Base-by-base conservation (phyloP, 2,797 vertebrate species). In the Sternotherus odoratus region DNA sequence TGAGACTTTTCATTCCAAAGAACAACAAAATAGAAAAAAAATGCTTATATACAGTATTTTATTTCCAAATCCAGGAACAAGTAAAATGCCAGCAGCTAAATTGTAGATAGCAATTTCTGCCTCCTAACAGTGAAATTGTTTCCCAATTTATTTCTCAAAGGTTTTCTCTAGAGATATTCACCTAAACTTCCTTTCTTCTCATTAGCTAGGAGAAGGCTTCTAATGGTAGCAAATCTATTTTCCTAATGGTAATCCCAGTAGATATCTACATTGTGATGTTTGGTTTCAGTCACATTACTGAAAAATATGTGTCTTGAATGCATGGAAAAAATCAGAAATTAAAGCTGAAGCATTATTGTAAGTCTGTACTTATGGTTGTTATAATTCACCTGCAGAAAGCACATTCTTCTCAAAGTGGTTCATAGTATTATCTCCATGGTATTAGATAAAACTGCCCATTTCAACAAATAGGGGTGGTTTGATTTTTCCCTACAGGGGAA, bases 161-260 rank as follows among this genome's bases (percentile, higher is more conserved):
- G 43, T 91, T 94, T 95, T 8, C 54, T 72, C 72, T 12, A 90
- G 91, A 95, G 92, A 78, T n/a, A 57, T 23, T 92, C 54, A 92
- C 57, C 87, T 92, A 86, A 88, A 87, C 86, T 95, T 95, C 17
- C 60, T 80, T 72, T 49, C 11, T 78, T 36, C 12, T 94, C 33
- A 46, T 39, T 87, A 87, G 21, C 69, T 92, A 9, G 2, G 53
- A 82, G 94, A 85, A 83, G 78, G 57, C 87, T 85, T 88, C 79
- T 79, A 91, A 77, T 83, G 28, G 24, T 46, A 93, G 77, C 77
- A 96, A 95, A 88, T 86, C 75, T 94, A 36, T 90, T 95, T 94
- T 79, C 77, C 57, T 83, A 93, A 87, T 81, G 28, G 85, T 88
- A 94, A 89, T 91, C 79, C 54, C 85, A 86, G n/a, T 3, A 86